These are phyloP conservation scores for Neodon shergylaensis DNA, from an alignment of 2,113 vertebrate genomes.

Conservation along the genomic window DNA sequence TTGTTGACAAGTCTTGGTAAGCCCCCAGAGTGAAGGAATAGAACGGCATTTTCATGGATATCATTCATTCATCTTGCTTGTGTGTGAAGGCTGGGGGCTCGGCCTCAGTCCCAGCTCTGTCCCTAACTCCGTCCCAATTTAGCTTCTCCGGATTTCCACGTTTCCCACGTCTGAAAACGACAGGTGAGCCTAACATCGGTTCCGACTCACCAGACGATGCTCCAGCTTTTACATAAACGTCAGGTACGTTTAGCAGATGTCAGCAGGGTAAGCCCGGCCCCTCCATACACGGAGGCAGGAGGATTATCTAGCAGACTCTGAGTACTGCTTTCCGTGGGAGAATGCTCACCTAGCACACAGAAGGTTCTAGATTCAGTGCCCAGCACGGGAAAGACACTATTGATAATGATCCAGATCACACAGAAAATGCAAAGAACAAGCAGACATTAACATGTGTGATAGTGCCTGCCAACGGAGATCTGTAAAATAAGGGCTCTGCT, in stretches of 20 bases:
- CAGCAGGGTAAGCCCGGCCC: neutral
- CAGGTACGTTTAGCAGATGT: neutral
- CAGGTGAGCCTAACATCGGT: constrained; percentile 31
- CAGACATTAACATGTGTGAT: too few species aligned
- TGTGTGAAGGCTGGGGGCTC: neutral
- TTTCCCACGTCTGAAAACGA: neutral
- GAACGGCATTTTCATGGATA: neutral
- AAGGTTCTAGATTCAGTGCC: too few species aligned
- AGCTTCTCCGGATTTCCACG: constrained; percentile 24
- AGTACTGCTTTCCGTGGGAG: neutral
- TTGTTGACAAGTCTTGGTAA: neutral
- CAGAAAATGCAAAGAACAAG: too few species aligned
- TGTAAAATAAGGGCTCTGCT: neutral
- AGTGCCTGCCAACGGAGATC: neutral
- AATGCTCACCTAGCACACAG: too few species aligned
- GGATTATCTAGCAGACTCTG: neutral
- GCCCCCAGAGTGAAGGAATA: neutral
- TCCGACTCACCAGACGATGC: neutral
- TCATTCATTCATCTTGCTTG: neutral
- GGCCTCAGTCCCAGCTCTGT: neutral
- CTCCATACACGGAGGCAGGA: neutral
- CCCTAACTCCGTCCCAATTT: neutral
- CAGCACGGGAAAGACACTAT: too few species aligned
- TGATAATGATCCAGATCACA: too few species aligned
- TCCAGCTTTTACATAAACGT: constrained; percentile 24